These are phyloP conservation scores for Beris morrisii DNA, from an alignment of 2,888 invertebrate species.

Conservation along the genomic window DNA sequence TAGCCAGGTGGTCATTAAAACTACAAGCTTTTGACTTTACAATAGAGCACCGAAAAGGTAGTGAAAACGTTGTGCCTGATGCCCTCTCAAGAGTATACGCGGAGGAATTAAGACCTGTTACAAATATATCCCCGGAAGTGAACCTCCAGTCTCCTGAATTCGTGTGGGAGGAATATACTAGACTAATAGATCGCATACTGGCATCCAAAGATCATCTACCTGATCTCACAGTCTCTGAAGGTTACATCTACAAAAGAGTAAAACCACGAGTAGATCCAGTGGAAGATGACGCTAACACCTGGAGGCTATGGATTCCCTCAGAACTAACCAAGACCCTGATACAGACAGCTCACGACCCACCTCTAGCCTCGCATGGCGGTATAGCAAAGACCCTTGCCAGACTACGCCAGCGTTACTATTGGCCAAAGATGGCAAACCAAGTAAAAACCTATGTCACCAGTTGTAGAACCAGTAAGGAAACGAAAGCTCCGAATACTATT, in stretches of 20 bases:
- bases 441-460: background rate
- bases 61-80: no score
- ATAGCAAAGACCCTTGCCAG: background rate
- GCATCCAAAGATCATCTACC: background rate
- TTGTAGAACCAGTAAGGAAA: background rate
- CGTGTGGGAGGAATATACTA: no score
- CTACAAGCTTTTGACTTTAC: background rate
- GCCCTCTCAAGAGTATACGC: no score
- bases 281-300: no score
- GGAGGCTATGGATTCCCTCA: background rate
- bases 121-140: no score
- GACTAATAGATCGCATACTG: no score
- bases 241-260: background rate
- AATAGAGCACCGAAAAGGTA: background rate
- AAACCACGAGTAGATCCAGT: background rate
- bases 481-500: background rate
- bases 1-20: conserved; percentile 13
- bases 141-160: no score
- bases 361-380: background rate
- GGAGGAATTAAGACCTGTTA: no score
- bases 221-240: background rate
- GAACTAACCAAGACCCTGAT: background rate
- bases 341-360: background rate
- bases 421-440: background rate
- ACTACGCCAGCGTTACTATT: background rate